Evolutionary conservation across 2,113 vertebrate genomes (phyloP).

Genomic region (Varanus salvator): DNA sequence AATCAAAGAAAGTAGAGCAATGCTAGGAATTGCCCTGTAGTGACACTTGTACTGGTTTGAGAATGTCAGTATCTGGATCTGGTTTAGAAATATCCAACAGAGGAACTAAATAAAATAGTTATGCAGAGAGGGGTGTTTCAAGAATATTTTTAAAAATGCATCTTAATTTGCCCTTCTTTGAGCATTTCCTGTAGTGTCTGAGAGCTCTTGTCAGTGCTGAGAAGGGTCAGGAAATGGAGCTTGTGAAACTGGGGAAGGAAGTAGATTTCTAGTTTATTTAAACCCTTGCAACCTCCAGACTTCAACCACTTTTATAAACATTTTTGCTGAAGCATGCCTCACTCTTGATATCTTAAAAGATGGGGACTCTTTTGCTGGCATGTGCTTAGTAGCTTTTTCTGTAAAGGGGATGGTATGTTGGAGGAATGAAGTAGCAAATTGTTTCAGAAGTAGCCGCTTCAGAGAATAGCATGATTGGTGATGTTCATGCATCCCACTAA

Average conservation of each 20-base stretch:
- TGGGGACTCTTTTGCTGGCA: accelerated
- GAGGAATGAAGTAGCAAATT: background rate
- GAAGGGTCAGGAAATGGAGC: slow-evolving; percentile 61
- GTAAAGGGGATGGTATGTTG: background rate
- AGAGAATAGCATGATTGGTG: background rate
- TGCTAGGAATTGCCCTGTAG: background rate
- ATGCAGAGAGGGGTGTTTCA: background rate
- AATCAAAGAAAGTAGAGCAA: background rate
- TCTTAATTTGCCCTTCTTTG: background rate
- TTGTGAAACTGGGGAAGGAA: slow-evolving; percentile 79
- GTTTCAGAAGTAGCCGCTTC: background rate
- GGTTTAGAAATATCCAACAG: background rate
- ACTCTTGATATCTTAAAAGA: accelerated
- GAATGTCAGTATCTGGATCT: background rate
- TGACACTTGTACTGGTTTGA: background rate
- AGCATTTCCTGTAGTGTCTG: slow-evolving; percentile 28
- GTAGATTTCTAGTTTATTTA: slow-evolving; percentile 73
- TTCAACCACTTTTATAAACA: slow-evolving; percentile 32
- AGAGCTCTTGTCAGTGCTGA: background rate
- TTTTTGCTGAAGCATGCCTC: background rate
- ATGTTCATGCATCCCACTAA: too few relatives aligned
- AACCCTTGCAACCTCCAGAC: slow-evolving; percentile 68
- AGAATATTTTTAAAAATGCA: background rate
- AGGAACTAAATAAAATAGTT: background rate
- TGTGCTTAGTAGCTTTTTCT: background rate